Percentiles rank a stretch among this genome's conserved stretches.
Evolutionary conservation across 2,797 vertebrate genomes (phyloP).

Genomic region (Pitangus sulphuratus): DNA sequence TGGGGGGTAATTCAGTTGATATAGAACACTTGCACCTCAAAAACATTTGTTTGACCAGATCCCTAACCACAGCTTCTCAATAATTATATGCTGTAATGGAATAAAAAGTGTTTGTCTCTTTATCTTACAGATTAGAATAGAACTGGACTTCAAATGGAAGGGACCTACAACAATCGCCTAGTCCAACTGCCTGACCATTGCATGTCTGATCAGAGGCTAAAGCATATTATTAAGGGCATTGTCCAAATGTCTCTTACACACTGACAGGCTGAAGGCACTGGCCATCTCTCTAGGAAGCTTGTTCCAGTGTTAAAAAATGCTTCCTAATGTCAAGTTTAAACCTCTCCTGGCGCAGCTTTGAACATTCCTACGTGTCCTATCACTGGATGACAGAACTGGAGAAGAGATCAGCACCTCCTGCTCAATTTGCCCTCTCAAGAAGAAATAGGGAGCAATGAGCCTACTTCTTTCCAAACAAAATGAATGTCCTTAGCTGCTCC

Average conservation of each 20-base stretch:
- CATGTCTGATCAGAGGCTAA: background rate
- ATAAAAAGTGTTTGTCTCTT: background rate
- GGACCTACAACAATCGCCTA: fast-evolving
- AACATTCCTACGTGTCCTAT: background rate
- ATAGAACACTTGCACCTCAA: background rate
- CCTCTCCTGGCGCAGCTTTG: no score
- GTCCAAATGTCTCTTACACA: background rate
- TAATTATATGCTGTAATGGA: background rate
- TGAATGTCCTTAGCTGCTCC: fast-evolving
- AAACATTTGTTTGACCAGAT: background rate
- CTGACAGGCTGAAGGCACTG: background rate
- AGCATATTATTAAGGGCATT: background rate
- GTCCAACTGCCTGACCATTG: background rate
- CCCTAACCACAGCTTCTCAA: background rate
- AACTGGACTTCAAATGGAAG: background rate
- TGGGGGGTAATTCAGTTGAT: background rate
- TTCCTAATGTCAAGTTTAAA: background rate
- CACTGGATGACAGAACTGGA: background rate
- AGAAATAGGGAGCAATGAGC: background rate
- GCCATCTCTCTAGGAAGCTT: background rate
- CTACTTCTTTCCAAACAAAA: background rate
- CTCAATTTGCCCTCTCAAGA: background rate
- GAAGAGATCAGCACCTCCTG: background rate
- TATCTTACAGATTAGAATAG: background rate
- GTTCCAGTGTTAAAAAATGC: background rate